Conservation (phyloP, 2,888 invertebrate species). For the Fabriciana adippe region DNA sequence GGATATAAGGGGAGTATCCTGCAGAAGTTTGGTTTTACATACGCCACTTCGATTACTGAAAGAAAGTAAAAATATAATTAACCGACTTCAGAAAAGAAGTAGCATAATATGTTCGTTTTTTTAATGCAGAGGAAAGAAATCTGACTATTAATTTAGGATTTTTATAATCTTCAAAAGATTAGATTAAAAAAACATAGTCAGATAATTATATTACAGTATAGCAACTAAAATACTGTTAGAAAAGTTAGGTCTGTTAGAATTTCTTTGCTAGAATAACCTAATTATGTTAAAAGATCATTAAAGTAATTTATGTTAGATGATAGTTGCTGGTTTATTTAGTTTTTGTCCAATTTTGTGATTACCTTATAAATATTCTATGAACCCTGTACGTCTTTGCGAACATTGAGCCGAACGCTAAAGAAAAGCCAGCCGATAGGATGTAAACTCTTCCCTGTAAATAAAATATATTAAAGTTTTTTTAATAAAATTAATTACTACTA, state of each 20-base stretch:
- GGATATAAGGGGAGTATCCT: slow-evolving; percentile 93
- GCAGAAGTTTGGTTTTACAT: slow-evolving; percentile 93
- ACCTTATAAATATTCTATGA: slow-evolving; percentile 92
- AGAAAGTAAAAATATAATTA: slow-evolving; percentile 14
- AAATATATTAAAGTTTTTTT: not conserved
- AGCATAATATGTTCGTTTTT: no score
- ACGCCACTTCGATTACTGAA: slow-evolving; percentile 88
- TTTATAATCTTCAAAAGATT: no score
- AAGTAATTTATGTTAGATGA: slow-evolving; percentile 1
- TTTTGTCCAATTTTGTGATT: slow-evolving; percentile 11
- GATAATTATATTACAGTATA: no score
- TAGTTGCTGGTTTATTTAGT: slow-evolving; percentile 14
- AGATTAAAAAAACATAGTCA: no score
- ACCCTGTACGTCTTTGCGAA: slow-evolving; percentile 97
- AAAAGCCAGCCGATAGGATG: slow-evolving; percentile 94
- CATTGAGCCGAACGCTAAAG: slow-evolving; percentile 96
- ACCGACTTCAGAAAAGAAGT: no score
- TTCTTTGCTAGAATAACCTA: no score
- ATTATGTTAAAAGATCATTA: not conserved
- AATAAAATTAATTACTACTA: not conserved
- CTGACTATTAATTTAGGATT: no score
- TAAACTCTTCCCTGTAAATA: slow-evolving; percentile 90
- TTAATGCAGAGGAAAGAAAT: no score
- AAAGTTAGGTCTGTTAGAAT: not conserved
- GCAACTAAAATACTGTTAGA: no score